Conservation (phyloP, 2,113 vertebrate genomes). For the Empidonax alnorum region DNA sequence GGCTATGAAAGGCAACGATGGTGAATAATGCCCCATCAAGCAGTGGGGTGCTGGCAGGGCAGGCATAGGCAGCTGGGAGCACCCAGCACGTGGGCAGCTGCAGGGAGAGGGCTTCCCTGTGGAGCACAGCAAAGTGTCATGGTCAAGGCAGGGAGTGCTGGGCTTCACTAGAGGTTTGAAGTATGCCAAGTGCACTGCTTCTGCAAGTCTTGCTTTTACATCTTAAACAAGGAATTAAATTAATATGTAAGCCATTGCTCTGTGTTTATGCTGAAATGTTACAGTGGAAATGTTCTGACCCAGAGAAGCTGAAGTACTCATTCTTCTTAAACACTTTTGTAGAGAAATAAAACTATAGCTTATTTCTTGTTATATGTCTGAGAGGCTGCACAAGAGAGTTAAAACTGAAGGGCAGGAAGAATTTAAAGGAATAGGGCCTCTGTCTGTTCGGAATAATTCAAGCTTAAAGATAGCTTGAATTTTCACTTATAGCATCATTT, state of each 20-base stretch:
- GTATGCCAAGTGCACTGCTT: neutral
- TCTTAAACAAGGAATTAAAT: neutral
- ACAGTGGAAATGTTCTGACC: neutral
- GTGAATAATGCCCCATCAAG: rapidly evolving
- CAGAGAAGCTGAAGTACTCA: neutral
- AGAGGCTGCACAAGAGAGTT: neutral
- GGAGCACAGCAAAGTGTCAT: neutral
- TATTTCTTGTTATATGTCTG: neutral
- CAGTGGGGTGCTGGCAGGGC: neutral
- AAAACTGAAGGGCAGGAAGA: neutral
- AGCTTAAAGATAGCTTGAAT: neutral
- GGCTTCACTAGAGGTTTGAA: neutral
- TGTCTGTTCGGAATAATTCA: neutral
- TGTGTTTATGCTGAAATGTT: neutral
- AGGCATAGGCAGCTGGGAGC: neutral
- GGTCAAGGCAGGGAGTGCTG: neutral
- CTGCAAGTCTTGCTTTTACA: neutral
- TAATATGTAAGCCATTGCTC: neutral
- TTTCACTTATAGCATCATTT: conserved; percentile 7
- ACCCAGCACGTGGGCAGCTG: neutral
- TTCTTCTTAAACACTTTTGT: neutral
- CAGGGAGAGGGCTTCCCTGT: neutral
- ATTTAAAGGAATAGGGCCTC: conserved; percentile 10
- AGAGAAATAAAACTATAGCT: neutral
- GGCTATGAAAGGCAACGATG: neutral